phyloP scores from a whole-genome alignment of 2,797 vertebrate species.

The Enteromius thamalakanensis region DNA sequence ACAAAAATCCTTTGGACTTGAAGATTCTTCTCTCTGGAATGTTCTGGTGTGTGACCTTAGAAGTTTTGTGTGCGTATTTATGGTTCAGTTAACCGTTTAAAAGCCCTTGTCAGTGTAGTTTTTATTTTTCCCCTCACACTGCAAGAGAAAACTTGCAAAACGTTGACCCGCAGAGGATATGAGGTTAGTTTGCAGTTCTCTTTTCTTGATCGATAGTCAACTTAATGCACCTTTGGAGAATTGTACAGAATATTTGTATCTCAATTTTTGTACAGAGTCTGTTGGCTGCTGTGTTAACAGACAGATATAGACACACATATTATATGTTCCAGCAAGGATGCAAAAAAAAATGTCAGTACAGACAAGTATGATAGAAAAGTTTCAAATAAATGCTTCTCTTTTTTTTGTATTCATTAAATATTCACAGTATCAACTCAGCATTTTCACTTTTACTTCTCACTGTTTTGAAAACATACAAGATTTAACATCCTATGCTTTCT shows the following conservation, averaged over 20 bases:
- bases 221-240: background rate
- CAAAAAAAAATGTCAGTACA: background rate
- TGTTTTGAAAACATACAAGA: background rate
- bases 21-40: background rate
- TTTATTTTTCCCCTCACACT: background rate
- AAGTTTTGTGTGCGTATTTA: constrained; percentile 8
- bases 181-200: constrained; percentile 4
- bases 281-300: constrained; percentile 23
- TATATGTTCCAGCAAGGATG: background rate
- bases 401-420: background rate
- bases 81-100: background rate
- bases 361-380: background rate
- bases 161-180: background rate
- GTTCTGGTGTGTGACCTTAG: background rate
- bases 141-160: constrained; percentile 30
- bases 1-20: background rate
- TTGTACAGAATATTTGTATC: constrained; percentile 13
- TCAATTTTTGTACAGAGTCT: background rate
- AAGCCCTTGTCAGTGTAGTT: background rate
- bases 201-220: constrained; percentile 23
- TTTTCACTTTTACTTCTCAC: background rate
- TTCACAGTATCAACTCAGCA: background rate
- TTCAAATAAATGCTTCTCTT: background rate
- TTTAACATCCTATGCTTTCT: constrained; percentile 39
- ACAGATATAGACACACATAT: background rate